Evolutionary conservation across 2,888 invertebrate species (phyloP), one percentile per base, ranked within the genome.

Genomic region (Rhingia rostrata): DNA sequence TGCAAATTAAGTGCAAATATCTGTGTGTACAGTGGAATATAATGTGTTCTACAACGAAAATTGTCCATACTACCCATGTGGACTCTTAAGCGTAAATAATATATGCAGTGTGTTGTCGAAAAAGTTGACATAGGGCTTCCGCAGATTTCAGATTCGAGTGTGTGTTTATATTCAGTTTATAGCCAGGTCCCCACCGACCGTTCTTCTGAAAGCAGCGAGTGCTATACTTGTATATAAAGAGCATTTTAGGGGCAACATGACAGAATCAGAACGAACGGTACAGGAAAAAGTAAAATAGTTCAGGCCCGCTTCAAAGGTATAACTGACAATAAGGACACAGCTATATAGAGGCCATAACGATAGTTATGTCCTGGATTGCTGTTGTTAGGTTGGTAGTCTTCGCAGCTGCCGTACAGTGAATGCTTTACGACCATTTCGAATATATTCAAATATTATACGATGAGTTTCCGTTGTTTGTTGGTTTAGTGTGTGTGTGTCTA

Each of bases 361-460:
- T 53, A 63, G 69, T 56, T 41, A 63, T 35, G 51, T 64, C 64
- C 47, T 63, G n/a, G 37, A 32, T 35, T 14, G 43, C 39, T 12
- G 37, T 37, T 61, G 37, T 51, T 56, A 30, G 81, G 63, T 51
- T 47, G 47, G 32, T 51, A 70, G 30, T 37, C 54, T 35, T 22
- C 58, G 33, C 45, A 22, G 45, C 67, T 43, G 33, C 22, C 45
- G 56, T 58, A 66, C 33, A 69, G 37, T 66, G 64, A 77, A 72
- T 69, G 54, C 66, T 82, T 82, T 77, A 72, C 72, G 82, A 77
- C 70, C 61, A 35, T 61, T 66, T 66, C 61, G 77, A 72, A 77
- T 77, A 72, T 82, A 82, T 82, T 77, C 72, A 77, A 82, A 77
- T 77, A 77, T 66, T 66, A 82, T 77, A 66, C 70, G 51, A 47